Percentiles rank a stretch among this genome's conserved stretches.
These are phyloP conservation scores for Drosophila falleni DNA, from an alignment of 2,888 invertebrate species.

Conservation along the genomic window DNA sequence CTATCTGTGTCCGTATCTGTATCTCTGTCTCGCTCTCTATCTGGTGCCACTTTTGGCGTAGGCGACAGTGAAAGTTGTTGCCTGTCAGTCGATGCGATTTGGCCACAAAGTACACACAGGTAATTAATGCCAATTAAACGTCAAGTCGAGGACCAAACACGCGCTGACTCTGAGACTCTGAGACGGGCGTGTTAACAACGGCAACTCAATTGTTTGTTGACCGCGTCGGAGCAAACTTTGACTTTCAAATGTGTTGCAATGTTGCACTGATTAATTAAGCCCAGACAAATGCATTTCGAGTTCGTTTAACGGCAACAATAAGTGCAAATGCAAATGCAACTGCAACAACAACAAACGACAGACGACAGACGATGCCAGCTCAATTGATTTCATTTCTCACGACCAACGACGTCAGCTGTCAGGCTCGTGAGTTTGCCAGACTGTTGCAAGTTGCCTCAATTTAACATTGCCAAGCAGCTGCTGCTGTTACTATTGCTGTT, in stretches of 20 bases:
- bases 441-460: constrained; percentile 47
- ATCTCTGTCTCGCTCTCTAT: neutral
- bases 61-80: constrained; percentile 74
- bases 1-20: neutral
- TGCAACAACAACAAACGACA: constrained; percentile 16
- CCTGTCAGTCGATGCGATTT: constrained; percentile 25
- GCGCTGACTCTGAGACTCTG: constrained; percentile 19
- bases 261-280: constrained; percentile 58
- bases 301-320: constrained; percentile 4
- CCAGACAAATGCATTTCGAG: constrained; percentile 36
- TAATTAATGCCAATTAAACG: constrained; percentile 80
- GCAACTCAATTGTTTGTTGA: constrained; percentile 58
- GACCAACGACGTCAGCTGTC: constrained; percentile 57
- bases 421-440: constrained; percentile 52
- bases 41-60: constrained; percentile 62
- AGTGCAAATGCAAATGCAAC: constrained; percentile 4
- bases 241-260: constrained; percentile 68
- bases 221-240: constrained; percentile 52
- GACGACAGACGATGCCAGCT: constrained; percentile 39
- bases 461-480: constrained; percentile 43
- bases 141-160: constrained; percentile 57
- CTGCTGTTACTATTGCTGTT: constrained; percentile 15
- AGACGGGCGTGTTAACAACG: constrained; percentile 49
- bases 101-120: constrained; percentile 49
- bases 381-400: constrained; percentile 78